Conservation (phyloP, 2,113 vertebrate genomes). For the Pseudonaja textilis region DNA sequence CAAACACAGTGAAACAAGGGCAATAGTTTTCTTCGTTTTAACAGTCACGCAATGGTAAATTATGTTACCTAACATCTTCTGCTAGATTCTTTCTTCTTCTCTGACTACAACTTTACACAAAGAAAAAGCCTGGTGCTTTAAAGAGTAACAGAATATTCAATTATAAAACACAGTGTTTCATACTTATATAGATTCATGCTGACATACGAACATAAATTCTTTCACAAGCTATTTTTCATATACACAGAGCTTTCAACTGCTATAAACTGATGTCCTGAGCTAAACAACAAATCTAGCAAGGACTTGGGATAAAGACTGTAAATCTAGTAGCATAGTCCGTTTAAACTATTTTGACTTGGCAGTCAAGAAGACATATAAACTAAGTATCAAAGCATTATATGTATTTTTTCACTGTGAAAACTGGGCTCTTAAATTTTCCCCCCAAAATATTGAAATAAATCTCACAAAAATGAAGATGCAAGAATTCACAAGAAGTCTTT, state of each 20-base stretch:
- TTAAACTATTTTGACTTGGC: not conserved
- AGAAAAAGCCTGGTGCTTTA: not conserved
- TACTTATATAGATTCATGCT: not conserved
- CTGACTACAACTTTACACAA: not conserved
- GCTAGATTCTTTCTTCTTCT: not conserved
- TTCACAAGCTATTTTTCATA: not conserved
- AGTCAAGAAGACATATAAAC: not conserved
- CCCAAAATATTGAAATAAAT: not conserved
- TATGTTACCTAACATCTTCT: not conserved
- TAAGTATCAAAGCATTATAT: not conserved
- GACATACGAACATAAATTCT: not conserved
- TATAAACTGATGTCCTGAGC: not conserved
- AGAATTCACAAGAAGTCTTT: not conserved
- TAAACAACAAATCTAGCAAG: not conserved
- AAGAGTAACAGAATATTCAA: not conserved
- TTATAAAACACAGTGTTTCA: fast-evolving
- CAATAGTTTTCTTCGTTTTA: not conserved
- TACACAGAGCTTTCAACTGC: not conserved
- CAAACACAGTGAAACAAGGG: not conserved
- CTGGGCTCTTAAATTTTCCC: not conserved
- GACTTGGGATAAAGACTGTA: not conserved
- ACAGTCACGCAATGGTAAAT: not conserved
- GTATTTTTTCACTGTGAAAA: not conserved
- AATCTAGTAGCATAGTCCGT: not conserved
- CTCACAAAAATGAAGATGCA: not conserved